Conservation (phyloP, 2,113 vertebrate genomes). For the Lutjanus erythropterus region DNA sequence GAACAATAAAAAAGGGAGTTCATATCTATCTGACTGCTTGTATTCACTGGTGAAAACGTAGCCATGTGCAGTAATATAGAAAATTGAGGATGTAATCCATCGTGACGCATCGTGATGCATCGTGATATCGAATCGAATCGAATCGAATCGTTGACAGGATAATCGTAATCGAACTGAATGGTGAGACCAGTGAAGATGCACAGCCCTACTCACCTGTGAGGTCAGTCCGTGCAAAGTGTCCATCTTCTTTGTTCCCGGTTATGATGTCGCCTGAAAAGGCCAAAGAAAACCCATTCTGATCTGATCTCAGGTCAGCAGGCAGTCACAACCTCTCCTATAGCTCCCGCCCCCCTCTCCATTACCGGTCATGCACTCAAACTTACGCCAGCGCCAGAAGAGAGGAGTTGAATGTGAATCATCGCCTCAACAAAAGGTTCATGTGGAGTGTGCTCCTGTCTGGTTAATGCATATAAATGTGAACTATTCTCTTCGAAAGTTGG, state of each 20-base stretch:
- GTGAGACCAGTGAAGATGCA: too few species aligned
- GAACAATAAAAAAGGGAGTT: too few species aligned
- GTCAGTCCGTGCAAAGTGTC: conserved; percentile 94
- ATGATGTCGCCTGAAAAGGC: conserved; percentile 90
- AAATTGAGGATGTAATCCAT: too few species aligned
- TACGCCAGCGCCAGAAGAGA: neutral
- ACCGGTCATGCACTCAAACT: neutral
- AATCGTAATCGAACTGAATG: too few species aligned
- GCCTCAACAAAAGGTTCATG: conserved; percentile 35
- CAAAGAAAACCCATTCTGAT: conserved; percentile 53
- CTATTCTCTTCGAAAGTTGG: conserved; percentile 45
- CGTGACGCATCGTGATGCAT: too few species aligned
- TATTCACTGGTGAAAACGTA: too few species aligned
- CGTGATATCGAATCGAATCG: too few species aligned
- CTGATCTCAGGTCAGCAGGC: conserved; percentile 29
- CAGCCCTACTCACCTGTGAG: conserved; percentile 90
- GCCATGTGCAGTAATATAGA: too few species aligned
- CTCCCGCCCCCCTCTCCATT: conserved; percentile 16
- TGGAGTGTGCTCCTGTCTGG: conserved; percentile 29
- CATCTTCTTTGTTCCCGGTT: conserved; percentile 92
- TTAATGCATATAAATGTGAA: conserved; percentile 59
- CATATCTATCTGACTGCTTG: too few species aligned
- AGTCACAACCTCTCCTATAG: neutral
- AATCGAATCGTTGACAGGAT: too few species aligned
- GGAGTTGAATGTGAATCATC: conserved; percentile 38